Percentiles rank a stretch among this genome's conserved stretches.
phyloP scores from a whole-genome alignment of 2,888 invertebrate species.

The Drosophila rubida region DNA sequence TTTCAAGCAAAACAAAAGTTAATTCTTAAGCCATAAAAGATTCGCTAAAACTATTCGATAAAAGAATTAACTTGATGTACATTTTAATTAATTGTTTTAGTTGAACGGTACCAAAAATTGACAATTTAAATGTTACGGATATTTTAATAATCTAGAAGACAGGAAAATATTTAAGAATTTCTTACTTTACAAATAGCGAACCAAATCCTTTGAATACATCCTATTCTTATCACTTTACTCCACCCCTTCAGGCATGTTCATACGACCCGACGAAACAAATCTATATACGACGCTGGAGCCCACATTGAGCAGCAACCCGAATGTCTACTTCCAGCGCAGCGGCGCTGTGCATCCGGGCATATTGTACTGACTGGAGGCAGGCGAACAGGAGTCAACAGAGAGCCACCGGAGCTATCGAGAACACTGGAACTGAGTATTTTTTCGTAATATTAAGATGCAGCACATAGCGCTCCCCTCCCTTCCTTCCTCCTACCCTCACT shows the following conservation, averaged over 20 bases:
- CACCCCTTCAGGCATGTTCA: conserved; percentile 88
- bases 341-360: conserved; percentile 94
- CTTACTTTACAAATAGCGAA: not conserved
- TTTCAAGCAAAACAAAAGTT: too few species aligned
- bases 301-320: conserved; percentile 94
- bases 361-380: conserved; percentile 90
- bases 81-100: too few species aligned
- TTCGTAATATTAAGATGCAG: conserved; percentile 69
- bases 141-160: too few species aligned
- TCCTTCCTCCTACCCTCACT: conserved; percentile 1
- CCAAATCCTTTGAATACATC: not conserved
- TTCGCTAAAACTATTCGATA: too few species aligned
- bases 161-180: too few species aligned
- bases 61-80: too few species aligned
- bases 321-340: conserved; percentile 94
- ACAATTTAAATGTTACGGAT: too few species aligned
- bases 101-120: too few species aligned
- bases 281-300: conserved; percentile 94
- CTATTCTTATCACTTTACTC: not conserved
- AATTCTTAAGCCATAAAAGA: too few species aligned
- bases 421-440: conserved; percentile 80
- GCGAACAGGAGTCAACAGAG: conserved; percentile 9
- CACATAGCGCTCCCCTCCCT: conserved; percentile 60
- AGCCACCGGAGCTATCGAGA: conserved; percentile 68
- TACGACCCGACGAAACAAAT: conserved; percentile 92